Base-by-base conservation (phyloP, 2,888 invertebrate species). In the Caenorhabditis sp. region DNA sequence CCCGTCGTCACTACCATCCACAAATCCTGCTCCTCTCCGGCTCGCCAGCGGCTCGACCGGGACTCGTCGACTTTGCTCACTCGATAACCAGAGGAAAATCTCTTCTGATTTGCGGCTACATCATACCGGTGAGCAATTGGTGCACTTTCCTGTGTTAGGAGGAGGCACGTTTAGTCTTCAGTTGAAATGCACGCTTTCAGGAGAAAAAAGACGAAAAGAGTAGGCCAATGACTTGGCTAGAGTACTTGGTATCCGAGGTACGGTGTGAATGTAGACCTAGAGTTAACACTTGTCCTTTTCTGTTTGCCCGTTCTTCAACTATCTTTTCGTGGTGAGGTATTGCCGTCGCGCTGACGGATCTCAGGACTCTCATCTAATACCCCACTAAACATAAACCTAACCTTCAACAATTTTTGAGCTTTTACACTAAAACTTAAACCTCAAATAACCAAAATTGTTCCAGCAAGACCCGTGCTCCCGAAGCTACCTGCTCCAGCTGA, bases 1-100 rank as follows among this genome's bases (percentile, higher is more conserved):
- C 49, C 31, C 56, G 58, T 28, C 69, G 83, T 41, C 84, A 76
- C 22, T 84, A 72, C 41, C 80, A 80, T 35, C 84, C 84, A 22
- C 82, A 90, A 73, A 74, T 90, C 4, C 77, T 90, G 10, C 80
- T 90, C 16, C 80, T 90, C 6, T 87, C 89, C 12, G 90, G 90
- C 24, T 90, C 89, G 77, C 90, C 90, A 0, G 87, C 88, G 1
- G 86, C 86, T 12, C 82, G 90, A 10, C 88, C 89, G 26, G 83
- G 86, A 26, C 79, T 88, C 10, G 88, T 90, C 3, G 90, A 90
- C 64, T 89, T 91, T 74, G 86, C 89, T 16, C 81, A 87, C 66
- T 83, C 88, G 35, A 87, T 90, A 22, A 87, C 89, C 8, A 85
- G 88, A 28, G 90, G 88, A 7, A 85, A 83, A 26, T 85, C 80